These are phyloP conservation scores for Mythimna vitellina DNA, from an alignment of 2,888 invertebrate species.

Conservation along the genomic window DNA sequence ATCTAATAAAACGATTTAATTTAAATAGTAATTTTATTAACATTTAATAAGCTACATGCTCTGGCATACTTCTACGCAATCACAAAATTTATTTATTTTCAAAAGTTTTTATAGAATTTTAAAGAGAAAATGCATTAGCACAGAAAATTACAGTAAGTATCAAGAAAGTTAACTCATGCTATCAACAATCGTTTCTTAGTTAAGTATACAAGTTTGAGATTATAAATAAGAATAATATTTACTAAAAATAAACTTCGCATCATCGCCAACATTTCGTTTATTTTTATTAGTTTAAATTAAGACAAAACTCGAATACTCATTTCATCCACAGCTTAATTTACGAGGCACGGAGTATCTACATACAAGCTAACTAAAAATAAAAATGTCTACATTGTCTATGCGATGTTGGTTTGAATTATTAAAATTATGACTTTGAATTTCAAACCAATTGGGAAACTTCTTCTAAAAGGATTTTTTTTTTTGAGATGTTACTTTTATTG, in stretches of 20 bases:
- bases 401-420: constrained; percentile 53
- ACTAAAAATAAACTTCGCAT: constrained; percentile 35
- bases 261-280: constrained; percentile 30
- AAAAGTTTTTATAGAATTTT: constrained; percentile 10
- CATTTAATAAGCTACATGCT: constrained; percentile 51
- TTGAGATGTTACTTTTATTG: neutral
- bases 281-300: constrained; percentile 26
- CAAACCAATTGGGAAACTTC: constrained; percentile 53
- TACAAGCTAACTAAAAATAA: constrained; percentile 52
- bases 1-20: neutral
- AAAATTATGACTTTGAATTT: constrained; percentile 59
- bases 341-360: constrained; percentile 64
- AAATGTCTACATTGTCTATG: constrained; percentile 50
- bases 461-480: neutral
- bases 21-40: constrained; percentile 61
- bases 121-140: neutral
- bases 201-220: constrained; percentile 16
- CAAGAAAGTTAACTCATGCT: constrained; percentile 3
- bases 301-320: constrained; percentile 41
- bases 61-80: constrained; percentile 39
- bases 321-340: constrained; percentile 58
- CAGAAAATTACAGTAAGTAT: constrained; percentile 2
- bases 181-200: constrained; percentile 4
- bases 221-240: constrained; percentile 55
- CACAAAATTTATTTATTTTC: constrained; percentile 33